phyloP scores from a whole-genome alignment of 2,113 vertebrate species.

The Diglossa brunneiventris region DNA sequence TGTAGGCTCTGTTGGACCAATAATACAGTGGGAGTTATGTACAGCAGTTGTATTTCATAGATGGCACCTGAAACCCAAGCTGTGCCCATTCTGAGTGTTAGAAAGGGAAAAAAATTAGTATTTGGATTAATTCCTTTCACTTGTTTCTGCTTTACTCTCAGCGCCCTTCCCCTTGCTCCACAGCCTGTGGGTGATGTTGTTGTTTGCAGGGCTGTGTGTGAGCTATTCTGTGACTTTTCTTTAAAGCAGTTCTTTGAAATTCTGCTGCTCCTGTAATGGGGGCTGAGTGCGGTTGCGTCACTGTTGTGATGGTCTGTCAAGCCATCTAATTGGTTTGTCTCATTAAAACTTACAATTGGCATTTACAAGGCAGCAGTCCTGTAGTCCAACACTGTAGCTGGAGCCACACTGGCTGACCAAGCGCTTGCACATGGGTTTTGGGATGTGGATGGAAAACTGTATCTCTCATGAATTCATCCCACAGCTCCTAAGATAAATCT shows the following conservation, averaged over 20 bases:
- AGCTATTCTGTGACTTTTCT: conserved; percentile 61
- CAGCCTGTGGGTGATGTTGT: conserved; percentile 55
- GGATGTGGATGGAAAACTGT: neutral
- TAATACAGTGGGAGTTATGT: accelerated
- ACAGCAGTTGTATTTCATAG: neutral
- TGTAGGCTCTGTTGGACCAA: neutral
- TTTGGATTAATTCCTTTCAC: neutral
- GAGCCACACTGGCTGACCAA: neutral
- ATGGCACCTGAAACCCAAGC: neutral
- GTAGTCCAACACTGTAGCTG: conserved; percentile 16
- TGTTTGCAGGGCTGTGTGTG: neutral
- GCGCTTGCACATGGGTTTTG: accelerated
- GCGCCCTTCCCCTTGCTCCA: neutral
- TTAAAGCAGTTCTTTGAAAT: conserved; percentile 53
- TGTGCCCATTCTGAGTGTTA: neutral
- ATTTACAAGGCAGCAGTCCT: neutral
- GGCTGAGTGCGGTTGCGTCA: neutral
- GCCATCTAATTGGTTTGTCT: conserved; percentile 51
- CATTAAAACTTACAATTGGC: conserved; percentile 35
- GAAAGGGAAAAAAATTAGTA: neutral
- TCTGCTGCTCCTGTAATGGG: conserved; percentile 12
- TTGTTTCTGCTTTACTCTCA: neutral
- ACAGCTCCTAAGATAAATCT: neutral
- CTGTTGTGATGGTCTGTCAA: conserved; percentile 62
- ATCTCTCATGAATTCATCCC: neutral